phyloP scores from a whole-genome alignment of 2,797 vertebrate genomes.

The Chromis chromis region DNA sequence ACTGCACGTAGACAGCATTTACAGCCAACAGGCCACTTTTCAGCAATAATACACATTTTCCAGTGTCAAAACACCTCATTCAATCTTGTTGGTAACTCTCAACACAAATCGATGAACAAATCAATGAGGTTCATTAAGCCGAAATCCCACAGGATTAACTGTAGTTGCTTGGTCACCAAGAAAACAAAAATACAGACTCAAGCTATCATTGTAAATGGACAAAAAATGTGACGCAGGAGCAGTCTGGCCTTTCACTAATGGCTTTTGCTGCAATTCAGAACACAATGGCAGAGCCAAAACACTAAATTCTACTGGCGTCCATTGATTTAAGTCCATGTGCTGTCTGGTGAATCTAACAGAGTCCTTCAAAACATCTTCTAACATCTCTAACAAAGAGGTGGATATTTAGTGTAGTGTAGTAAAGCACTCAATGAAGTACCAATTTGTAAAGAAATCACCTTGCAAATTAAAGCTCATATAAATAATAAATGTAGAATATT shows the following conservation, averaged over 20 bases:
- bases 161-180: conserved; percentile 70
- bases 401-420: neutral
- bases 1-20: conserved; percentile 24
- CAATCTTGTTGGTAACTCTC: conserved; percentile 72
- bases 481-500: neutral
- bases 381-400: neutral
- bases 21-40: conserved; percentile 21
- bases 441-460: neutral
- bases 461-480: neutral
- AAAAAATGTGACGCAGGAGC: conserved; percentile 33
- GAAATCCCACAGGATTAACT: conserved; percentile 76
- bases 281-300: conserved; percentile 28
- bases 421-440: neutral
- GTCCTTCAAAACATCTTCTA: conserved; percentile 1
- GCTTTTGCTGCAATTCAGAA: conserved; percentile 24
- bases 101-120: conserved; percentile 77
- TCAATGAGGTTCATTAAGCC: conserved; percentile 81
- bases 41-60: conserved; percentile 62
- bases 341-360: conserved; percentile 12
- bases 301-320: conserved; percentile 25
- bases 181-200: conserved; percentile 66
- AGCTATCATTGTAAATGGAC: conserved; percentile 57
- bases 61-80: conserved; percentile 75
- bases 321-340: conserved; percentile 33
- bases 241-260: conserved; percentile 36